These are phyloP conservation scores for Plagodis pulveraria DNA, from an alignment of 2,888 invertebrate species.

Conservation along the genomic window DNA sequence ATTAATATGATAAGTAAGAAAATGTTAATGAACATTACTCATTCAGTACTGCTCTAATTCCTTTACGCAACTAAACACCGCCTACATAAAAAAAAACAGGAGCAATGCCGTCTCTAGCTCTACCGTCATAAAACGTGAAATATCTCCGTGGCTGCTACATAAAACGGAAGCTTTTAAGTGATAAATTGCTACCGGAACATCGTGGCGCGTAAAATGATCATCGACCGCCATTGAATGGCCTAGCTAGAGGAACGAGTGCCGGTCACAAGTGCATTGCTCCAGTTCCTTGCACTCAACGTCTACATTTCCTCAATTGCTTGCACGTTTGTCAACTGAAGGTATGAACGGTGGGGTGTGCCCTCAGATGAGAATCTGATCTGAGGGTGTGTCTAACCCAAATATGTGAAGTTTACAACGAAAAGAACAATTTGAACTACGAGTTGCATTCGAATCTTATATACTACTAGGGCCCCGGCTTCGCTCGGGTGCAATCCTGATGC, in stretches of 20 bases:
- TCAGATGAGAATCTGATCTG: no score
- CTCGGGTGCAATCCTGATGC: no score
- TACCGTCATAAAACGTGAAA: slow-evolving; percentile 58
- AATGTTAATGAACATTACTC: not conserved
- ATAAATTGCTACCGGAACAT: slow-evolving; percentile 82
- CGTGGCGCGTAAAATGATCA: slow-evolving; percentile 77
- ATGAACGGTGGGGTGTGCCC: not conserved
- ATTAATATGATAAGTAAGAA: not conserved
- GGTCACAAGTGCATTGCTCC: slow-evolving; percentile 72
- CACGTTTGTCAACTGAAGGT: slow-evolving; percentile 13
- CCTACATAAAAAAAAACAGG: slow-evolving; percentile 43
- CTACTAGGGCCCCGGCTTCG: no score
- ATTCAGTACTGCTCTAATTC: not conserved
- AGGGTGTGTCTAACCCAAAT: no score
- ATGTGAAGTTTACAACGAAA: no score
- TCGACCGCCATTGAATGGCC: slow-evolving; percentile 64
- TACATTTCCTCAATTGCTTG: slow-evolving; percentile 20
- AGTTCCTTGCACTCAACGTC: slow-evolving; percentile 52
- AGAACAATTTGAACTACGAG: no score
- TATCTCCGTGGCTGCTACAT: slow-evolving; percentile 56
- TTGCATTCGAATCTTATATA: no score
- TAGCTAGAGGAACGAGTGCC: slow-evolving; percentile 47
- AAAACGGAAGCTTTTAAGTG: slow-evolving; percentile 82
- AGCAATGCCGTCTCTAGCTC: slow-evolving; percentile 47
- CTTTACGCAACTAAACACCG: slow-evolving; percentile 5